Evolutionary conservation across 2,888 invertebrate genomes (phyloP), one percentile per base, ranked within the genome.

Genomic region (Volucella inflata): DNA sequence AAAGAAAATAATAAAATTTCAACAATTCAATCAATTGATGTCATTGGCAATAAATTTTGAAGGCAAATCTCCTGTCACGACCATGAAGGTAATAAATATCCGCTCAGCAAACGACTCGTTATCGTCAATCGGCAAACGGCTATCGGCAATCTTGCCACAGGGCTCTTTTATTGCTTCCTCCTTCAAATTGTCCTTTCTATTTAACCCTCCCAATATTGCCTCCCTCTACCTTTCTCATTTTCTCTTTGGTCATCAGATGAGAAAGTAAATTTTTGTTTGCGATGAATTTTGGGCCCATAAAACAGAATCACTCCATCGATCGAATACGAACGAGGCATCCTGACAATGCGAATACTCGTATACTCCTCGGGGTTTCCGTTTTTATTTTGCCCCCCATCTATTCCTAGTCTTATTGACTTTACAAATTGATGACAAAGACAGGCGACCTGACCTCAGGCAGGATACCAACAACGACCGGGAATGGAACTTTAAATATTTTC

Each of bases 11-110:
- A 44, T 12, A 44, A 44, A 44, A 44, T 12, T 44, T 36, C 6
- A 53, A 46, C 74, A 70, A 80, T 75, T 55, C 50, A 67, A 50
- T 62, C 77, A 55, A 67, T 77, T 68, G 53, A 21, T 30, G 30
- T 74, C 62, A 10, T 21, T 50, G 50, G 17, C 21, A 59, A 64
- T 30, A 30, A 74, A 78, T 68, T 74, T 64, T 51, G 30, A 50
- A 38, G n/a, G 53, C 65, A 68, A 74, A 77, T 82, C 59, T 55
- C 48, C 48, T 48, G 36, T 46, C 65, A 53, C n/a, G 8, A 14
- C 60, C 67, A 51, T 67, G 16, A 62, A 50, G 62, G 38, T 68
- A 71, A 82, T 82, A 77, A 77, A 77, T 67, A 36, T 57, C 72
- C 40, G 11, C n/a, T 11, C n/a, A 57, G 14, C 44, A 30, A 38